Evolutionary conservation across 2,888 invertebrate species (phyloP).

Genomic region (Tanypteryx hageni): DNA sequence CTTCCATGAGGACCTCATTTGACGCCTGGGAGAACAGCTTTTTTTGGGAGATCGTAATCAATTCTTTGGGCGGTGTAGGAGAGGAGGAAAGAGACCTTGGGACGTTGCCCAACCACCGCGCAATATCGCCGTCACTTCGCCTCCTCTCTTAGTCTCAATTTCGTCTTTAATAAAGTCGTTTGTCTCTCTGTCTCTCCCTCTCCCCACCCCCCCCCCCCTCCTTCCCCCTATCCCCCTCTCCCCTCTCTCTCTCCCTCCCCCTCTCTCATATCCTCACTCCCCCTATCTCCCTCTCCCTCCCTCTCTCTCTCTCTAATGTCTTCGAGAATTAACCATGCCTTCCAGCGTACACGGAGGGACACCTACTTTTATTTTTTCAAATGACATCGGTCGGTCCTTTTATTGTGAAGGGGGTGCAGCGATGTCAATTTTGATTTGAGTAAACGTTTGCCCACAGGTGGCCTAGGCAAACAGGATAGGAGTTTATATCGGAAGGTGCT

Average conservation of each 20-base stretch:
- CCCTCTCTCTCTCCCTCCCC: not conserved
- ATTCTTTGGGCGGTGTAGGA: not conserved
- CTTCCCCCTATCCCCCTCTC: not conserved
- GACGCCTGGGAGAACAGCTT: constrained; percentile 19
- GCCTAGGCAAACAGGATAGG: too few relatives aligned
- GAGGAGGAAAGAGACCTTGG: constrained; percentile 4
- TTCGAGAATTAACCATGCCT: too few relatives aligned
- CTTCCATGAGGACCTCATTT: not conserved
- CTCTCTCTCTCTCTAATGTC: too few relatives aligned
- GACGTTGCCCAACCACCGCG: constrained; percentile 7
- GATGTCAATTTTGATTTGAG: too few relatives aligned
- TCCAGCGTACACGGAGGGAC: too few relatives aligned
- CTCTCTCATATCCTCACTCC: not conserved
- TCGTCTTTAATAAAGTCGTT: too few relatives aligned
- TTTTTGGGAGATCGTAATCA: constrained; percentile 3
- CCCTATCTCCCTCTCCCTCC: not conserved
- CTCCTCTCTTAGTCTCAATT: not conserved
- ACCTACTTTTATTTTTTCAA: not conserved
- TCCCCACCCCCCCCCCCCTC: too few relatives aligned
- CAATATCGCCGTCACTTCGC: not conserved
- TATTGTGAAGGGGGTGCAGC: too few relatives aligned
- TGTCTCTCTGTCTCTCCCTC: too few relatives aligned
- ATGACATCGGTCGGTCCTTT: not conserved
- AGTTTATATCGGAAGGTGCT: too few relatives aligned
- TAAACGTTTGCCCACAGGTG: too few relatives aligned